A percentile compares a stretch with the other conserved stretches of the same genome.
Conservation (phyloP, 2,888 invertebrate genomes). For the Barypeithes pellucidus region DNA sequence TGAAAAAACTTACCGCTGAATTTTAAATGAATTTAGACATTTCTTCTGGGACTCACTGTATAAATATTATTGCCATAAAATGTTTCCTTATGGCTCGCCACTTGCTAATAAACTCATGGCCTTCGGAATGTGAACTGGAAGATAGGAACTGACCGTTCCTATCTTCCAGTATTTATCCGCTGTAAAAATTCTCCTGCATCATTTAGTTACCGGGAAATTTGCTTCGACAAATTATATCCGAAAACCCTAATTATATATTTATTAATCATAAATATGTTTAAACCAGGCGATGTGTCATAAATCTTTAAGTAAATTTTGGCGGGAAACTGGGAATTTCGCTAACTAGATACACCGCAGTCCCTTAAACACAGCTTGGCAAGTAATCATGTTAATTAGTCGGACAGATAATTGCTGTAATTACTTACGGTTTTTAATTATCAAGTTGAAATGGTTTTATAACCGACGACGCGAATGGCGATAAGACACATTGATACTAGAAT, state of each 20-base stretch:
- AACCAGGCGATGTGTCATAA: neutral
- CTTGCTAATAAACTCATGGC: too few relatives aligned
- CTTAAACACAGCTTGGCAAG: constrained; percentile 17
- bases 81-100: too few relatives aligned
- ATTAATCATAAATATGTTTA: constrained; percentile 2
- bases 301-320: neutral
- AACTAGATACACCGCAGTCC: neutral
- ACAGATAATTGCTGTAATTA: constrained; percentile 9
- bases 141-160: too few relatives aligned
- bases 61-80: too few relatives aligned
- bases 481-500: neutral
- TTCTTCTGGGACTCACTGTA: too few relatives aligned
- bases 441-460: neutral
- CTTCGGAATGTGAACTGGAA: too few relatives aligned
- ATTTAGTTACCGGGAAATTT: neutral
- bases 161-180: too few relatives aligned
- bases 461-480: neutral
- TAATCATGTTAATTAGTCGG: constrained; percentile 9
- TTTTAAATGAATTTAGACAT: too few relatives aligned
- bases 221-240: neutral
- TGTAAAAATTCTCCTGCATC: neutral
- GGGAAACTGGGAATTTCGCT: neutral
- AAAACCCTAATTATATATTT: neutral
- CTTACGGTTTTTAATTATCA: neutral
- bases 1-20: too few relatives aligned